These are phyloP conservation scores for Venustaconcha ellipsiformis DNA, from an alignment of 1,140 invertebrate species.

Conservation along the genomic window DNA sequence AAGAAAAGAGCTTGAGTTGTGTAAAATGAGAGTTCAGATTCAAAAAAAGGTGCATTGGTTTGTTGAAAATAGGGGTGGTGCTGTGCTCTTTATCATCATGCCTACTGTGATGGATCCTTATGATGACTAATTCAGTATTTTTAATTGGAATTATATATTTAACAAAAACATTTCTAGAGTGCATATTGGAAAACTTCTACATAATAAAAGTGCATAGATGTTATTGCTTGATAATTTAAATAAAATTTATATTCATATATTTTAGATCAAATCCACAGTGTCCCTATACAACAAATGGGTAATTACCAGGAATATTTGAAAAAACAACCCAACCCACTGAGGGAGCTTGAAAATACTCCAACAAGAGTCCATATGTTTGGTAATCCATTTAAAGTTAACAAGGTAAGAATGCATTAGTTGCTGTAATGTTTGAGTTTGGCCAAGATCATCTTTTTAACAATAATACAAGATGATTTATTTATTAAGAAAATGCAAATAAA, in stretches of 20 bases:
- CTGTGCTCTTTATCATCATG: too few species aligned
- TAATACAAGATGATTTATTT: too few species aligned
- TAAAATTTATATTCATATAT: not conserved
- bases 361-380: constrained; percentile 99
- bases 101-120: too few species aligned
- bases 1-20: too few species aligned
- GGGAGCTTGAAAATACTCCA: constrained; percentile 95
- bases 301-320: constrained; percentile 99
- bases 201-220: not conserved
- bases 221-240: not conserved
- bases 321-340: constrained; percentile 87
- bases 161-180: too few species aligned
- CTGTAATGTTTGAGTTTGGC: not conserved
- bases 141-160: too few species aligned
- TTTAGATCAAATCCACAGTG: constrained; percentile 89
- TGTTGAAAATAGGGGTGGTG: too few species aligned
- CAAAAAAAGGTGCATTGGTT: too few species aligned
- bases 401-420: constrained; percentile 40
- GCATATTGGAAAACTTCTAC: not conserved
- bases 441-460: too few species aligned
- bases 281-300: constrained; percentile 98
- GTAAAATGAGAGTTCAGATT: too few species aligned
- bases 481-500: too few species aligned
- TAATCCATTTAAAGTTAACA: constrained; percentile 95
- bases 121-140: too few species aligned